phyloP scores from a whole-genome alignment of 2,888 invertebrate genomes.

The Hirtodrosophila duncani region DNA sequence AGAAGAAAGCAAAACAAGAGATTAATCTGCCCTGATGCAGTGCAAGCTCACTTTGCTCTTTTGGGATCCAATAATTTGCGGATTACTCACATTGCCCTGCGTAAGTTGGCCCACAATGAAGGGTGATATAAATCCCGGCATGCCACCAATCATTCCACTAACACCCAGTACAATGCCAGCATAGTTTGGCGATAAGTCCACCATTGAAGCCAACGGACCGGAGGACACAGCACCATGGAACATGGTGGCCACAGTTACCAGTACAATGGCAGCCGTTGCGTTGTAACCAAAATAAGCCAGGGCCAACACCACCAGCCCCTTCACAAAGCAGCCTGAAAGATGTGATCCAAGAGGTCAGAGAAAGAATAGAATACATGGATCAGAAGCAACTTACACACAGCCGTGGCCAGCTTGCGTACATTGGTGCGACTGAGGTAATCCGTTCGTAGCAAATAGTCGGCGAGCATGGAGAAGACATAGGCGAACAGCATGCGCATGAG shows the following conservation, averaged over 20 bases:
- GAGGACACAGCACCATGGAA: conserved; percentile 84
- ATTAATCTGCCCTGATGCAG: too few species aligned
- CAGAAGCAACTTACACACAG: conserved; percentile 81
- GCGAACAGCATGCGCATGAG: conserved; percentile 82
- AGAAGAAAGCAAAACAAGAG: too few species aligned
- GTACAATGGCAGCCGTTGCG: conserved; percentile 80
- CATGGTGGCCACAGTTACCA: conserved; percentile 82
- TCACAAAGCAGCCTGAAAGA: conserved; percentile 81
- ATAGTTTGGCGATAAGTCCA: conserved; percentile 84
- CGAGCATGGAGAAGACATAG: conserved; percentile 80
- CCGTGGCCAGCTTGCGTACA: conserved; percentile 83
- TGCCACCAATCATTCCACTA: conserved; percentile 81
- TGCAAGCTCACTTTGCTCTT: too few species aligned
- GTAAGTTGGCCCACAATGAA: conserved; percentile 82
- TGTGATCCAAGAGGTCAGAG: too few species aligned
- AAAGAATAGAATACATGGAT: too few species aligned
- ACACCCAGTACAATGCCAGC: conserved; percentile 82
- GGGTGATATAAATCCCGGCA: conserved; percentile 83
- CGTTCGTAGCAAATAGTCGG: conserved; percentile 81
- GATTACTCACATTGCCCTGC: conserved; percentile 81
- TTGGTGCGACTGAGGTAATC: conserved; percentile 81
- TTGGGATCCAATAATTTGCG: neutral
- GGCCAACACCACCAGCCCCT: conserved; percentile 82
- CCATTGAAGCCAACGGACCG: conserved; percentile 83
- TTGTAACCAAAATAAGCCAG: conserved; percentile 83